phyloP scores from a whole-genome alignment of 2,797 vertebrate genomes.

The Poecile montanus region DNA sequence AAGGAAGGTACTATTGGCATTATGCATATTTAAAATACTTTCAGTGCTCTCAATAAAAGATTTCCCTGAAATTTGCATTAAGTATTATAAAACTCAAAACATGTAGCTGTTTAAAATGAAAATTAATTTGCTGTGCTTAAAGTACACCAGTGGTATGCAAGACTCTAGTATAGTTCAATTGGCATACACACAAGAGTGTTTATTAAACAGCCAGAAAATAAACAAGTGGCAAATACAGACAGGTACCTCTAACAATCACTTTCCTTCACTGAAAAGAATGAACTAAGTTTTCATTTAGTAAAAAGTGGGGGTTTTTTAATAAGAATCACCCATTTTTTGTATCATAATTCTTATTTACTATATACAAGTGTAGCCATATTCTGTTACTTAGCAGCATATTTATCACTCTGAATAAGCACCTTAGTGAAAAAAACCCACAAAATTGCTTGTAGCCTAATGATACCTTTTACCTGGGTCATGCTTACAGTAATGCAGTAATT shows the following conservation, averaged over 20 bases:
- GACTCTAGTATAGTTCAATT: background rate
- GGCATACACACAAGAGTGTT: background rate
- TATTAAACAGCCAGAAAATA: background rate
- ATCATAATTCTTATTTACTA: constrained; percentile 1
- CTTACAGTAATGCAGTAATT: background rate
- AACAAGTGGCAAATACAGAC: background rate
- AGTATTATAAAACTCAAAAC: background rate
- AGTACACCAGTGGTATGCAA: background rate
- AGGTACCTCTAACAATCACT: background rate
- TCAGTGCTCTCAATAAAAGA: background rate
- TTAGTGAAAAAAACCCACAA: background rate
- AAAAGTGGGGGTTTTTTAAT: fast-evolving
- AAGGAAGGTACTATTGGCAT: background rate
- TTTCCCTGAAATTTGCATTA: background rate
- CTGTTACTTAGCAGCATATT: background rate
- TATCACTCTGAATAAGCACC: background rate
- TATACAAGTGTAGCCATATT: background rate
- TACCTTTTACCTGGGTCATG: background rate
- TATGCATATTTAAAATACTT: background rate
- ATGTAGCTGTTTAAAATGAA: background rate
- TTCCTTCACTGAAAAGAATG: background rate
- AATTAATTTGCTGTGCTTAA: background rate
- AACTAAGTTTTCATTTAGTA: background rate
- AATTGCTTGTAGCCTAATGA: background rate
- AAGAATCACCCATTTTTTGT: background rate